Percentiles rank a stretch among this genome's conserved stretches.
Evolutionary conservation across 2,888 invertebrate species (phyloP).

Genomic region (Stegana nigrithorax): DNA sequence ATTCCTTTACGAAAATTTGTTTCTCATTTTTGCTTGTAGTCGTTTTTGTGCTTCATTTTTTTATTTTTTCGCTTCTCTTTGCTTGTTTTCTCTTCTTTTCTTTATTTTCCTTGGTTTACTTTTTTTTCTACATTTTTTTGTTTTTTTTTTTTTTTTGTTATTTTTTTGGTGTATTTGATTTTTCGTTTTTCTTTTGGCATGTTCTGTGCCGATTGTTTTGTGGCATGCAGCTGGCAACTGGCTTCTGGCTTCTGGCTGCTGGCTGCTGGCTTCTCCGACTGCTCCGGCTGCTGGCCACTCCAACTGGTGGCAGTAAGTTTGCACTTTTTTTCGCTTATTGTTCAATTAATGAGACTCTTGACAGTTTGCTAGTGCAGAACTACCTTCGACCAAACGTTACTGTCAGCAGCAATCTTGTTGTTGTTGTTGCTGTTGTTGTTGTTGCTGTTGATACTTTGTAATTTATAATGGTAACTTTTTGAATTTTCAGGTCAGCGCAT

Average conservation of each 20-base stretch:
- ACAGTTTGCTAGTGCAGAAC: constrained; percentile 45
- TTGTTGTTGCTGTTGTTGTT: constrained; percentile 1
- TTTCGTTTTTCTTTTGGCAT: too few relatives aligned
- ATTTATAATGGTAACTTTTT: constrained; percentile 58
- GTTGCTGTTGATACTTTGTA: constrained; percentile 46
- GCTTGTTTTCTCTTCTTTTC: background rate
- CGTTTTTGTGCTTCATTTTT: constrained; percentile 32
- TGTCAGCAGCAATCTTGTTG: background rate
- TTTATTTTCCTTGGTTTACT: background rate
- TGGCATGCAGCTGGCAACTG: too few relatives aligned
- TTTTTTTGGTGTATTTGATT: too few relatives aligned
- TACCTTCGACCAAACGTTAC: background rate
- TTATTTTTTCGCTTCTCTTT: background rate
- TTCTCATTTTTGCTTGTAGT: constrained; percentile 46
- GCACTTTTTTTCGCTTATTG: constrained; percentile 37
- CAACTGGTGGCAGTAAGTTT: background rate
- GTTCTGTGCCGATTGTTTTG: too few relatives aligned
- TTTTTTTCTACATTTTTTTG: too few relatives aligned
- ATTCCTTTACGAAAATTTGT: constrained; percentile 39
- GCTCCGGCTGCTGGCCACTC: too few relatives aligned
- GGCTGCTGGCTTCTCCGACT: too few relatives aligned
- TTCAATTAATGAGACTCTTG: constrained; percentile 64
- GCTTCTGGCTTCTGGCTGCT: too few relatives aligned
- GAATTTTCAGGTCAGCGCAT: constrained; percentile 49
- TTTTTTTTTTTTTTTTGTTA: too few relatives aligned